Conservation (phyloP, 2,888 invertebrate species). For the Heliconius hortense region DNA sequence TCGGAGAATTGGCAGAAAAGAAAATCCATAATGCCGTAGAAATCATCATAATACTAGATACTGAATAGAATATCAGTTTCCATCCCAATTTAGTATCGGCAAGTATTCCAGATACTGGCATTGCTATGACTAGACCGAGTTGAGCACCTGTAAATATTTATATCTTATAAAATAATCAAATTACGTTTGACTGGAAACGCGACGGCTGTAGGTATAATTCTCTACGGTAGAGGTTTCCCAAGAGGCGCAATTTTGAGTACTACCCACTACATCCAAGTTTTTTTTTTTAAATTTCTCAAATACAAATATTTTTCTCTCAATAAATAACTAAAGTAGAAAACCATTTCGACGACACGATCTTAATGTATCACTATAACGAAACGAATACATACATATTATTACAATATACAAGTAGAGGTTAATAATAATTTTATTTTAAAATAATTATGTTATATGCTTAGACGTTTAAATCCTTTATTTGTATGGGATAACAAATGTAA, state of each 20-base stretch:
- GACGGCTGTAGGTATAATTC: no score
- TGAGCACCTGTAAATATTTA: conserved; percentile 77
- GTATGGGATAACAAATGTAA: conserved; percentile 1
- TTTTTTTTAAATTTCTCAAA: no score
- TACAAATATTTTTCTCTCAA: no score
- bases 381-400: not conserved
- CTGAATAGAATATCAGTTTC: conserved; percentile 86
- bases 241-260: no score
- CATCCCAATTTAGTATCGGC: conserved; percentile 83
- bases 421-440: not conserved
- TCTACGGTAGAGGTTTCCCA: no score
- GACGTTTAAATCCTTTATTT: not conserved
- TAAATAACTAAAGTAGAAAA: no score
- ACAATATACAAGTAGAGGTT: not conserved
- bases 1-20: conserved; percentile 83
- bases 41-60: conserved; percentile 79
- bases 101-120: conserved; percentile 85
- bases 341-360: not conserved
- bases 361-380: no score
- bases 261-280: no score
- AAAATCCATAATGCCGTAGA: conserved; percentile 80
- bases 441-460: not conserved
- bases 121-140: conserved; percentile 85
- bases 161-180: not conserved
- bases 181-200: not conserved